phyloP scores from a whole-genome alignment of 1,140 invertebrate species.

The Aricia agestis region DNA sequence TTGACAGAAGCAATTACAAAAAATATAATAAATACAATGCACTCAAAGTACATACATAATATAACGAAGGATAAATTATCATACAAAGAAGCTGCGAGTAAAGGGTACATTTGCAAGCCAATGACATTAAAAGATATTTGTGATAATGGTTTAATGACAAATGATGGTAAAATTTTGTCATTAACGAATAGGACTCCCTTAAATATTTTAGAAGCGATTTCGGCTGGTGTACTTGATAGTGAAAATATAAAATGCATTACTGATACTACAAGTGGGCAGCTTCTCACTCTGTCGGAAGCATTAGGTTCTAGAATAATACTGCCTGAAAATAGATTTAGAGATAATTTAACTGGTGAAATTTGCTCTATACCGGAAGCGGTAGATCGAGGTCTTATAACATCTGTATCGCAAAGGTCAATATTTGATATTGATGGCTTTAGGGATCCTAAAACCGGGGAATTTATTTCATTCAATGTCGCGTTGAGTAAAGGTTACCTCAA shows the following conservation, averaged over 20 bases:
- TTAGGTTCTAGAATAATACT: constrained; percentile 86
- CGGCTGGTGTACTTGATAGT: constrained; percentile 89
- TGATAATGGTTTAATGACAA: constrained; percentile 88
- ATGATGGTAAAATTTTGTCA: constrained; percentile 86
- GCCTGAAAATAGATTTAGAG: constrained; percentile 83
- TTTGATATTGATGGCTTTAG: constrained; percentile 95
- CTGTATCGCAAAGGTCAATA: constrained; percentile 90
- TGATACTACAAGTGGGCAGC: constrained; percentile 85
- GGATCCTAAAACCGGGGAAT: constrained; percentile 87
- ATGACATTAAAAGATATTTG: constrained; percentile 92
- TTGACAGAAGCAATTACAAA: constrained; percentile 85
- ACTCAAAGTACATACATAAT: constrained; percentile 87
- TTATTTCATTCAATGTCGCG: constrained; percentile 91
- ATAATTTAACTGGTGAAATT: constrained; percentile 83
- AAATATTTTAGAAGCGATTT: constrained; percentile 89
- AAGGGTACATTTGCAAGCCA: constrained; percentile 89
- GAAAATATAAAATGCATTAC: constrained; percentile 89
- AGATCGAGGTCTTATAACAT: constrained; percentile 90
- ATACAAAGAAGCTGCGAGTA: constrained; percentile 86
- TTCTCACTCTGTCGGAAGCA: constrained; percentile 90
- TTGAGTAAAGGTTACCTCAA: constrained; percentile 87
- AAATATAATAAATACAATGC: constrained; percentile 86
- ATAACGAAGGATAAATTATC: constrained; percentile 84
- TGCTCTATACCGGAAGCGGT: constrained; percentile 89
- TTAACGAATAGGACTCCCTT: constrained; percentile 85